These are phyloP conservation scores for Babylonia areolata DNA, from an alignment of 1,140 invertebrate species.

Conservation along the genomic window DNA sequence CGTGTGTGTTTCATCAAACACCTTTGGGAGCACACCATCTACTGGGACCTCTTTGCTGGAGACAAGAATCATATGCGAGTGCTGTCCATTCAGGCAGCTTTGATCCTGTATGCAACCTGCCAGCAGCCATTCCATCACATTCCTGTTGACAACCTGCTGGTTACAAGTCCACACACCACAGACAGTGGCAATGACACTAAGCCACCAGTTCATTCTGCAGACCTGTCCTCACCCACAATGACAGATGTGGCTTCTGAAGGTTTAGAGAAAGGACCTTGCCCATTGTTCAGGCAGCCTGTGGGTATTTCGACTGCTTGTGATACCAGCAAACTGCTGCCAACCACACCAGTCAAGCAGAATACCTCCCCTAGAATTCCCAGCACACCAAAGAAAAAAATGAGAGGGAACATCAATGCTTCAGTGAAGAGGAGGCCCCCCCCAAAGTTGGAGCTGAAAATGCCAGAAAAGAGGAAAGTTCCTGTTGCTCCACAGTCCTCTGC, in stretches of 20 bases:
- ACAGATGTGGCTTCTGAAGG: neutral
- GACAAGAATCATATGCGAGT: constrained; percentile 71
- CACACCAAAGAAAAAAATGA: neutral
- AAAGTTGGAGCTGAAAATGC: neutral
- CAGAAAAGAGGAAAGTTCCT: neutral
- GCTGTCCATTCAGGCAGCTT: constrained; percentile 70
- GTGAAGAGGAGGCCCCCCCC: neutral
- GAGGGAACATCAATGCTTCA: neutral
- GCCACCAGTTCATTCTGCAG: neutral
- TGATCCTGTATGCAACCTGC: constrained; percentile 65
- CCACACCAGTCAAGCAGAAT: constrained; percentile 2
- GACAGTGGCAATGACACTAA: neutral
- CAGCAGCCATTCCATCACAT: constrained; percentile 44
- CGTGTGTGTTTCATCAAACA: constrained; percentile 73
- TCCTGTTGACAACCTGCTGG: constrained; percentile 36
- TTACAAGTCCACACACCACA: constrained; percentile 3
- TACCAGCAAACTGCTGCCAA: neutral
- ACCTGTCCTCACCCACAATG: neutral
- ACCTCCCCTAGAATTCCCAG: neutral
- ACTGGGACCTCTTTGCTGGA: constrained; percentile 72
- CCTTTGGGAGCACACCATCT: constrained; percentile 72
- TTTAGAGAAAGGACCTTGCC: neutral
- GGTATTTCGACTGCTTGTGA: neutral
- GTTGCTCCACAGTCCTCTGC: neutral
- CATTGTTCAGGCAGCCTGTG: neutral